Evolutionary conservation across 2,113 vertebrate species (phyloP).

Genomic region (Eulacestoma nigropectus): DNA sequence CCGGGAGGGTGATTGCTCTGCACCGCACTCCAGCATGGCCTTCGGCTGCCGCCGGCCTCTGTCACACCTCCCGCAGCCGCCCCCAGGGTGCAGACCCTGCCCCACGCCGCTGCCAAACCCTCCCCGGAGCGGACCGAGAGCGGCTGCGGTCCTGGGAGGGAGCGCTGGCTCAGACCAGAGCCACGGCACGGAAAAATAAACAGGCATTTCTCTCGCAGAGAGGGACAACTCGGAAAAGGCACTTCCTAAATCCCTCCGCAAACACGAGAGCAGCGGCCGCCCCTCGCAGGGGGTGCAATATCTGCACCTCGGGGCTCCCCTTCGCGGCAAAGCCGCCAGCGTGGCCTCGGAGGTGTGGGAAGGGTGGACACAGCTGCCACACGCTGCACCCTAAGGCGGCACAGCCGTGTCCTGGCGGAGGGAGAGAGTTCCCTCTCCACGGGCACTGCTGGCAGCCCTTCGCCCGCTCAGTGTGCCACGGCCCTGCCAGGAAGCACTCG

Average conservation of each 20-base stretch:
- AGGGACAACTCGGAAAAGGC: not conserved
- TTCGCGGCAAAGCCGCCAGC: accelerated
- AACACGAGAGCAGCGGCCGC: not conserved
- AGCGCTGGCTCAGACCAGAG: not conserved
- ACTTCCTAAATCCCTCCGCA: not conserved
- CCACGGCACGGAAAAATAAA: not conserved
- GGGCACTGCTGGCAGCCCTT: not conserved
- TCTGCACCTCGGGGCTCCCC: not conserved
- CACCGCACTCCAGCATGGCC: not conserved
- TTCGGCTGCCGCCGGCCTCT: not conserved
- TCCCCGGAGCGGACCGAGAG: accelerated
- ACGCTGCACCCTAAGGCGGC: accelerated
- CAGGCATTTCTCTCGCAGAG: accelerated
- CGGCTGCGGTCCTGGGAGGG: accelerated
- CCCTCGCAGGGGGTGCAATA: not conserved
- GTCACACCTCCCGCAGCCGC: not conserved
- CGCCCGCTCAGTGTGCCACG: accelerated
- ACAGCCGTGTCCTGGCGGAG: not conserved
- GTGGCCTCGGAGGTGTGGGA: not conserved
- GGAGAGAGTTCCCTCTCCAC: accelerated
- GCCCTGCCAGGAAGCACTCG: not conserved
- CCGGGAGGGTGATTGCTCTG: not conserved
- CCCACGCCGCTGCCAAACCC: accelerated
- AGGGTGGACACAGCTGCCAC: not conserved
- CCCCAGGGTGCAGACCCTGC: accelerated